Evolutionary conservation across 2,113 vertebrate genomes (phyloP).

Genomic region (Nothocercus nigrocapillus): DNA sequence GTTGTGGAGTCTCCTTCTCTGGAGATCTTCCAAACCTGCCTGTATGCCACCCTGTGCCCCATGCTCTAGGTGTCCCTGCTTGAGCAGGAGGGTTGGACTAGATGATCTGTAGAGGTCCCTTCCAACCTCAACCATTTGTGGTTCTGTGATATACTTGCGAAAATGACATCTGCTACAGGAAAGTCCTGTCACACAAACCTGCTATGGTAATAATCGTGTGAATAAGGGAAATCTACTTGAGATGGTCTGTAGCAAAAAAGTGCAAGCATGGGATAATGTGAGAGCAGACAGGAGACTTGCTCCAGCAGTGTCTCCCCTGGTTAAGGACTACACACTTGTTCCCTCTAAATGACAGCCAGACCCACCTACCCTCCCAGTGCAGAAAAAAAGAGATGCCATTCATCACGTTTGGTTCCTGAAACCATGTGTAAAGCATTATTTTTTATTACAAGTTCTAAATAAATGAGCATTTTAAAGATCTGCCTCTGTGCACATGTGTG

Average conservation of each 20-base stretch:
- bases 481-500: background rate
- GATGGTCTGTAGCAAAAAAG: background rate
- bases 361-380: background rate
- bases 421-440: background rate
- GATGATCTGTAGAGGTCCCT: too few species aligned
- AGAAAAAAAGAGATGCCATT: background rate
- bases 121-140: too few species aligned
- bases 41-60: too few species aligned
- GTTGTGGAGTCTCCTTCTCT: too few species aligned
- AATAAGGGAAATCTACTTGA: background rate
- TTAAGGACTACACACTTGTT: rapidly evolving
- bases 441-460: background rate
- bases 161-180: rapidly evolving
- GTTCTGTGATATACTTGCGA: background rate
- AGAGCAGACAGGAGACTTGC: background rate
- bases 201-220: background rate
- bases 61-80: too few species aligned
- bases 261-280: background rate
- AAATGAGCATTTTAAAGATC: background rate
- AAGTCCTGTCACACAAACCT: background rate
- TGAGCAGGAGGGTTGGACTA: too few species aligned
- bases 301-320: background rate
- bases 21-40: too few species aligned
- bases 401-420: background rate
- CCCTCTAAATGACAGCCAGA: background rate